These are phyloP conservation scores for Scaptomyza cyrtandrae DNA, from an alignment of 2,888 invertebrate genomes.

Conservation along the genomic window DNA sequence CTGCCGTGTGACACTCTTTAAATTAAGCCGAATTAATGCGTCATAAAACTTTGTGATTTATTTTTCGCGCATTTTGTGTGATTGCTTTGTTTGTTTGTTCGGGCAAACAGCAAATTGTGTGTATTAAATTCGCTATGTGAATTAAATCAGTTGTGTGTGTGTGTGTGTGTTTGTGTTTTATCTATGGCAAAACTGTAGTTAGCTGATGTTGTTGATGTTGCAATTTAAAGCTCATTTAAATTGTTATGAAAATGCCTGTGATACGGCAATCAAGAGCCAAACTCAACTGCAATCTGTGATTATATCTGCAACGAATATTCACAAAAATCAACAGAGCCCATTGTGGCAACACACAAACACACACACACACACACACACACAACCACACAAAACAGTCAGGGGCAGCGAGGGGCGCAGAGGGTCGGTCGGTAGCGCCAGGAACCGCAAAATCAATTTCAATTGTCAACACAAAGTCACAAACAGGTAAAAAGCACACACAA, in stretches of 20 bases:
- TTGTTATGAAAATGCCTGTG: slow-evolving; percentile 34
- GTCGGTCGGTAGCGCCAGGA: slow-evolving; percentile 24
- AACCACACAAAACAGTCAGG: too few relatives aligned
- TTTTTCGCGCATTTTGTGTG: slow-evolving; percentile 24
- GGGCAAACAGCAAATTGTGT: slow-evolving; percentile 21
- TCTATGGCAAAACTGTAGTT: background rate
- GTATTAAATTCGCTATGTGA: slow-evolving; percentile 30
- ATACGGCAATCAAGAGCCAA: slow-evolving; percentile 46
- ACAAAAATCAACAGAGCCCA: slow-evolving; percentile 42
- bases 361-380: background rate
- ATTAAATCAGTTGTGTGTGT: slow-evolving; percentile 3
- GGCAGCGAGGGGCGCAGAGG: background rate
- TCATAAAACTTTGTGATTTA: slow-evolving; percentile 53
- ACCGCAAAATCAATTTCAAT: slow-evolving; percentile 80
- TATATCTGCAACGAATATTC: slow-evolving; percentile 38
- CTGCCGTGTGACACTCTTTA: slow-evolving; percentile 19
- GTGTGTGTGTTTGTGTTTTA: background rate
- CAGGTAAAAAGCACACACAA: slow-evolving; percentile 48
- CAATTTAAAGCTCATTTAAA: slow-evolving; percentile 68
- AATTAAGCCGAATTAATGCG: slow-evolving; percentile 49
- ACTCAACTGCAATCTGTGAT: slow-evolving; percentile 50
- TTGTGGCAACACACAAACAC: slow-evolving; percentile 34
- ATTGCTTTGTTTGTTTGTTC: slow-evolving; percentile 38
- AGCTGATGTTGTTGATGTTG: slow-evolving; percentile 14
- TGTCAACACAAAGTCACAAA: slow-evolving; percentile 78